phyloP scores from a whole-genome alignment of 2,113 vertebrate species.

The Seriola rivoliana region DNA sequence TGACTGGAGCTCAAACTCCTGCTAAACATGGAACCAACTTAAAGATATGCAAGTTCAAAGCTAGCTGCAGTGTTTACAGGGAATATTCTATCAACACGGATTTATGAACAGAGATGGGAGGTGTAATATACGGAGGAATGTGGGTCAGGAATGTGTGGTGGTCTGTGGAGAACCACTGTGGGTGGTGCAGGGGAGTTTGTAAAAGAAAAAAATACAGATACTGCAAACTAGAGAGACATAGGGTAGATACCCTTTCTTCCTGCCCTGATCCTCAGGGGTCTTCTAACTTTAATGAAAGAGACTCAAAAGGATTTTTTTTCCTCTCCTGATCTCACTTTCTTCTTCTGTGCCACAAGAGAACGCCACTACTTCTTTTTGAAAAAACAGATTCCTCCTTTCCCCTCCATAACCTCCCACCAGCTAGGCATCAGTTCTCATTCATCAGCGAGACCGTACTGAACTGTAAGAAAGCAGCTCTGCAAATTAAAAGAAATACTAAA shows the following conservation, averaged over 20 bases:
- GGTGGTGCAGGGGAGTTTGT: conserved; percentile 54
- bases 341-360: conserved; percentile 35
- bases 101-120: conserved; percentile 35
- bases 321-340: neutral
- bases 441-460: conserved; percentile 25
- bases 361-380: neutral
- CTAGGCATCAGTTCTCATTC: neutral
- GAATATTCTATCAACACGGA: conserved; percentile 44
- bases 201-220: conserved; percentile 36
- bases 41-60: conserved; percentile 45
- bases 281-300: conserved; percentile 55
- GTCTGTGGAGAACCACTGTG: conserved; percentile 55
- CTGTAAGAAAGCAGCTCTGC: neutral
- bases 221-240: conserved; percentile 42
- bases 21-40: conserved; percentile 24
- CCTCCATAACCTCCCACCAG: neutral
- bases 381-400: neutral
- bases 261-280: conserved; percentile 42
- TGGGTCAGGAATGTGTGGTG: conserved; percentile 69
- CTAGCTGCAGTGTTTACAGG: conserved; percentile 32
- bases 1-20: neutral
- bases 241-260: conserved; percentile 33
- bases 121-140: conserved; percentile 60
- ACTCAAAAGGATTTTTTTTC: conserved; percentile 23
- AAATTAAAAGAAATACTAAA: conserved; percentile 19